phyloP scores from a whole-genome alignment of 2,888 invertebrate genomes.

The Malthinus seriepunctatus region DNA sequence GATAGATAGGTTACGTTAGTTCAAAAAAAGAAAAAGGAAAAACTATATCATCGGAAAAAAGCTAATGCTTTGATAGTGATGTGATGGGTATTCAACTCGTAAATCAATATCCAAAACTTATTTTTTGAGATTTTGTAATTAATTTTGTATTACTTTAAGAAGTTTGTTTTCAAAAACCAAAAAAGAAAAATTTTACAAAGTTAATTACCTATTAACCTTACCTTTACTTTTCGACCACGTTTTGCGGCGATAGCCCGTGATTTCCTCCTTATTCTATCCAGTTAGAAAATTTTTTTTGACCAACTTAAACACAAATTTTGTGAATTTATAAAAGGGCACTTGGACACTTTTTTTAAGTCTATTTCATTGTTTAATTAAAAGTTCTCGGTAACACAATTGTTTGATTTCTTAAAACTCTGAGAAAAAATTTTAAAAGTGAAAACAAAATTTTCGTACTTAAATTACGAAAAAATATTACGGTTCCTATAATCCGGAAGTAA shows the following conservation, averaged over 20 bases:
- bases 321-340: conserved; percentile 3
- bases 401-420: background rate
- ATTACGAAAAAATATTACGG: background rate
- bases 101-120: too few relatives aligned
- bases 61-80: too few relatives aligned
- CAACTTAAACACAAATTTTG: conserved; percentile 18
- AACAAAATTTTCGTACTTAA: background rate
- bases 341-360: background rate
- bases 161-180: too few relatives aligned
- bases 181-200: too few relatives aligned
- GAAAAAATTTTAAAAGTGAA: background rate
- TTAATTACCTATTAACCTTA: conserved; percentile 51
- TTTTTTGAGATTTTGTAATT: too few relatives aligned
- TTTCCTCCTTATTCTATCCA: conserved; percentile 84
- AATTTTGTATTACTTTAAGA: too few relatives aligned
- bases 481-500: conserved; percentile 28
- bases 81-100: too few relatives aligned
- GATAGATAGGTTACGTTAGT: background rate
- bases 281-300: conserved; percentile 46
- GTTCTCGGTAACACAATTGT: too few relatives aligned
- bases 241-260: conserved; percentile 85
- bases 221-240: conserved; percentile 81
- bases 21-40: background rate
- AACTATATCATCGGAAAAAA: background rate
- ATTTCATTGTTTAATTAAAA: too few relatives aligned